phyloP scores from a whole-genome alignment of 2,888 invertebrate species.

The Sympetrum striolatum region DNA sequence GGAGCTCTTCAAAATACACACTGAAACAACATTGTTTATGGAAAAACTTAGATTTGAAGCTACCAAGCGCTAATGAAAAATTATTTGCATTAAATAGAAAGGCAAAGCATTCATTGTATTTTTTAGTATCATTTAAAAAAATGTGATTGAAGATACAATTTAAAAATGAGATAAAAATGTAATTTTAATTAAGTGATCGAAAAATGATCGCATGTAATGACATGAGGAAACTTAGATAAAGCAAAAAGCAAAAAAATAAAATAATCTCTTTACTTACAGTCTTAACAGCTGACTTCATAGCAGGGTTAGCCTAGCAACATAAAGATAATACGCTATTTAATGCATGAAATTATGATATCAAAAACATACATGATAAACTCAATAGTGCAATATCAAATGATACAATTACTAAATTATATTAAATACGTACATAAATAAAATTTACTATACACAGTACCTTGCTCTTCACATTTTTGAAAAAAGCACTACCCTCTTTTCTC shows the following conservation, averaged over 20 bases:
- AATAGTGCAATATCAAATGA: neutral
- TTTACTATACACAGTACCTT: constrained; percentile 66
- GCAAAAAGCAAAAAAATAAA: neutral
- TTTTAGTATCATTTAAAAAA: too few species aligned
- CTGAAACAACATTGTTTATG: too few species aligned
- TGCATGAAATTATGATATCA: constrained; percentile 45
- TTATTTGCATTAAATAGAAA: too few species aligned
- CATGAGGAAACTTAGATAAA: too few species aligned
- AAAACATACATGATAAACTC: constrained; percentile 44
- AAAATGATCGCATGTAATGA: too few species aligned
- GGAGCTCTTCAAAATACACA: too few species aligned
- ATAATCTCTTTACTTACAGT: constrained; percentile 73
- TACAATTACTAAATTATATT: constrained; percentile 23
- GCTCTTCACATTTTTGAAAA: constrained; percentile 86
- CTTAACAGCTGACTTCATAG: constrained; percentile 91
- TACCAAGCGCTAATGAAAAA: too few species aligned
- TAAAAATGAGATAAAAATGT: too few species aligned
- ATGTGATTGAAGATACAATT: too few species aligned
- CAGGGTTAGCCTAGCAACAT: constrained; percentile 86
- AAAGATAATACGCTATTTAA: constrained; percentile 48
- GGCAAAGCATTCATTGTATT: too few species aligned
- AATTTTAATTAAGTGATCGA: too few species aligned
- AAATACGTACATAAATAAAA: neutral
- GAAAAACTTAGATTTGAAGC: too few species aligned
- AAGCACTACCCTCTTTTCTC: constrained; percentile 81